These are phyloP conservation scores for Toxotes lorentzi DNA, from an alignment of 2,797 vertebrate species.

Conservation along the genomic window DNA sequence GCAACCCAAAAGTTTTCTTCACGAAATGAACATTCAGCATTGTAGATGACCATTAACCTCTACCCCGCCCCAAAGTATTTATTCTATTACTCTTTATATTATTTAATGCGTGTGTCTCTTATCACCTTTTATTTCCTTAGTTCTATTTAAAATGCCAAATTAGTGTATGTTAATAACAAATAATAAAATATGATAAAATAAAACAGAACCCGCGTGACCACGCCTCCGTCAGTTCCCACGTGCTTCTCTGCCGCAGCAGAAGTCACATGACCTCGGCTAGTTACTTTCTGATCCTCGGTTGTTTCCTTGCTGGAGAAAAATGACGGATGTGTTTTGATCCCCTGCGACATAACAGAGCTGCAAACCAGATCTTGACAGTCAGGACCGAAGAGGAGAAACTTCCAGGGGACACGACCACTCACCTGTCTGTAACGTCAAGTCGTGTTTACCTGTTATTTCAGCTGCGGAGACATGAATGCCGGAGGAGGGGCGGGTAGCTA, in stretches of 20 bases:
- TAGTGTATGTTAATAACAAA: not conserved
- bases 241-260: conserved; percentile 74
- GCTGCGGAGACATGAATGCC: conserved; percentile 45
- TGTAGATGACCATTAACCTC: too few relatives aligned
- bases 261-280: conserved; percentile 73
- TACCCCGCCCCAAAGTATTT: too few relatives aligned
- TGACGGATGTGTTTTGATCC: not conserved
- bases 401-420: not conserved
- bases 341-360: not conserved
- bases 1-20: too few relatives aligned
- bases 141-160: not conserved
- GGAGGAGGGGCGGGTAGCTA: conserved; percentile 37
- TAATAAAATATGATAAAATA: too few relatives aligned
- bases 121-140: too few relatives aligned
- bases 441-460: not conserved
- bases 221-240: conserved; percentile 45
- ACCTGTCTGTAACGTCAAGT: not conserved
- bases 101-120: too few relatives aligned
- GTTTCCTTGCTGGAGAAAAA: conserved; percentile 43
- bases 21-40: too few relatives aligned
- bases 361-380: not conserved
- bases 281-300: conserved; percentile 62
- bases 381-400: not conserved
- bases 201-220: not conserved
- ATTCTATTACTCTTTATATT: too few relatives aligned